phyloP scores from a whole-genome alignment of 2,888 invertebrate species.

The Boloria euphrosyne region DNA sequence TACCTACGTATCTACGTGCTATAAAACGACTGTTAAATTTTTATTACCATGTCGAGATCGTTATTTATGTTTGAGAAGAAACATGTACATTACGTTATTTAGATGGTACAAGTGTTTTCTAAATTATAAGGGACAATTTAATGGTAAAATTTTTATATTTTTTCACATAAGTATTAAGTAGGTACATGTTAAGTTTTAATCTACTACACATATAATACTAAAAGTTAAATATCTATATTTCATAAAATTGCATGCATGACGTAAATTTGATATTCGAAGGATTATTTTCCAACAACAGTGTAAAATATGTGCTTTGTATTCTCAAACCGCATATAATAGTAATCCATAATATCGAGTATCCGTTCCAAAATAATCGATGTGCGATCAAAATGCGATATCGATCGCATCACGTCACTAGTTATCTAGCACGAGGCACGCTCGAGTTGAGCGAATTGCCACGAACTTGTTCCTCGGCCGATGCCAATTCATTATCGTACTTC shows the following conservation, averaged over 20 bases:
- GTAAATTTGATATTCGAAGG: neutral
- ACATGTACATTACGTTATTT: too few species aligned
- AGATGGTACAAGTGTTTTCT: too few species aligned
- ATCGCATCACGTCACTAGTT: slow-evolving; percentile 46
- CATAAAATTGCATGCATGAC: slow-evolving; percentile 7
- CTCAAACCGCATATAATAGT: slow-evolving; percentile 21
- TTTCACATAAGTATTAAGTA: too few species aligned
- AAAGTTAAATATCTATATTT: too few species aligned
- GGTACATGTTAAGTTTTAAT: too few species aligned
- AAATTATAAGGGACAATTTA: too few species aligned
- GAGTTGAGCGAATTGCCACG: slow-evolving; percentile 64
- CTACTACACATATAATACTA: too few species aligned
- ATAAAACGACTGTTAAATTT: too few species aligned
- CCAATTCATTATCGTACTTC: slow-evolving; percentile 77
- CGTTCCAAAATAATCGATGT: slow-evolving; percentile 32
- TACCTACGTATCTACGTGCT: too few species aligned
- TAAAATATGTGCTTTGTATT: slow-evolving; percentile 24
- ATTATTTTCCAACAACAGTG: slow-evolving; percentile 1
- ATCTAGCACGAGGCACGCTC: slow-evolving; percentile 52
- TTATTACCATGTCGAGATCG: too few species aligned
- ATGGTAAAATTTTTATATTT: too few species aligned
- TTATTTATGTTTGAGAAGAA: too few species aligned
- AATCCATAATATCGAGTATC: slow-evolving; percentile 19
- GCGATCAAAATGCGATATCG: slow-evolving; percentile 39
- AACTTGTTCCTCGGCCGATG: slow-evolving; percentile 70